Evolutionary conservation across 2,113 vertebrate genomes (phyloP), one percentile per base, ranked within the genome.

Genomic region (Numida meleagris): DNA sequence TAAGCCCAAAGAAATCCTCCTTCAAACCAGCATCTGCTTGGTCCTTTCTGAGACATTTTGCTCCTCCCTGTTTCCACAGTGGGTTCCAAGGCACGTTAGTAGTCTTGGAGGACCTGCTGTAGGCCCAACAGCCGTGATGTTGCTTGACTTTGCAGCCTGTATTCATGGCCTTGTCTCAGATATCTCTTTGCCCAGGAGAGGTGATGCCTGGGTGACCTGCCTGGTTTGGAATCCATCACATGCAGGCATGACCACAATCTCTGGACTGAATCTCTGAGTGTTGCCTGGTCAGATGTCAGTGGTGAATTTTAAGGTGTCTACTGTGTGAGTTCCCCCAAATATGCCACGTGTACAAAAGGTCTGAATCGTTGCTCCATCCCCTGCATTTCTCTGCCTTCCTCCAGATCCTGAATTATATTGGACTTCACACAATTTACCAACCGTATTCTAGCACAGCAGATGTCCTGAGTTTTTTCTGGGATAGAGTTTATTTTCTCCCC

Each of bases 161-260:
- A 14, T n/a, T 19, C 7, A 14, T 19, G 31, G 34, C 31, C 6
- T 82, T 71, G 4, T 67, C 59, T 90, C 12, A 62, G 40, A 72
- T n/a, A n/a, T n/a, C n/a, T 27, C 51, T 66, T 21, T 8, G 45
- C 14, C 38, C 0, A 0, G 31, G 0, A 6, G 38, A 70, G 17
- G 17, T 27, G 16, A 21, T 3, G 6, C 11, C 19, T 24, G 19
- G 40, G 33, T 62, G 27, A 81, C 19, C 5, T 45, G 50, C 12
- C 2, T 12, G 29, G 43, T 67, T 36, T 33, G 21, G 20, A 63
- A 68, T 40, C 53, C 29, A 7, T 21, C 59, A 61, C 21, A 10
- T 42, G n/a, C 36, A 38, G 25, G 16, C 20, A 18, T 86, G 66
- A 77, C 40, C 40, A 43, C 5, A 36, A 19, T 55, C 87, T 58